These are phyloP conservation scores for Drosophila sechellia DNA, from an alignment of 1,140 invertebrate genomes.

Conservation along the genomic window DNA sequence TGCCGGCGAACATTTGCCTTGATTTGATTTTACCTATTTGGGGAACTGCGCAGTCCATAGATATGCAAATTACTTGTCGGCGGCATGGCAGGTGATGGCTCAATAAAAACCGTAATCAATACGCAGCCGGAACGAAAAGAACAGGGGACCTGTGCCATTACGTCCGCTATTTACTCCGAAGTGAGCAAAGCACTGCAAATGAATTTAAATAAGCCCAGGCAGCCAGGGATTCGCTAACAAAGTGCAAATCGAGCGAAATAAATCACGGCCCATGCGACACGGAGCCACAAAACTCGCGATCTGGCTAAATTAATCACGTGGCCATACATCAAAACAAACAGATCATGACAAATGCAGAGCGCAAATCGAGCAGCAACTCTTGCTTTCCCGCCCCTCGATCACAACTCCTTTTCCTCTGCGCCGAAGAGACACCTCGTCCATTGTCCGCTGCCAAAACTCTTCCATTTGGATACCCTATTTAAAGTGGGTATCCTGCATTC, in stretches of 20 bases:
- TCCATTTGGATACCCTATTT: slow-evolving; percentile 5
- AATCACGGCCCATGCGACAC: slow-evolving; percentile 40
- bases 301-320: slow-evolving; percentile 69
- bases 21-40: slow-evolving; percentile 75
- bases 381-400: slow-evolving; percentile 7
- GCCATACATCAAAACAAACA: slow-evolving; percentile 77
- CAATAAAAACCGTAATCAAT: slow-evolving; percentile 73
- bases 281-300: slow-evolving; percentile 34
- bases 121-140: background rate
- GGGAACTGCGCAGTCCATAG: slow-evolving; percentile 39
- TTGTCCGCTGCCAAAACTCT: slow-evolving; percentile 17
- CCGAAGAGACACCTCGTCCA: slow-evolving; percentile 27
- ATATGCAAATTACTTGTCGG: slow-evolving; percentile 67
- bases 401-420: slow-evolving; percentile 2
- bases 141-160: slow-evolving; percentile 22
- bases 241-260: slow-evolving; percentile 68
- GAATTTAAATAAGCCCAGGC: slow-evolving; percentile 15
- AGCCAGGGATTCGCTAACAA: slow-evolving; percentile 51
- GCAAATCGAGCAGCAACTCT: slow-evolving; percentile 62
- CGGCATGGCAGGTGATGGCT: slow-evolving; percentile 66
- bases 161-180: background rate
- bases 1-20: slow-evolving; percentile 66
- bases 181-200: background rate
- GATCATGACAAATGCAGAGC: slow-evolving; percentile 78
- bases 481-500: background rate